These are phyloP conservation scores for Geotrupes spiniger DNA, from an alignment of 2,888 invertebrate species.

Conservation along the genomic window DNA sequence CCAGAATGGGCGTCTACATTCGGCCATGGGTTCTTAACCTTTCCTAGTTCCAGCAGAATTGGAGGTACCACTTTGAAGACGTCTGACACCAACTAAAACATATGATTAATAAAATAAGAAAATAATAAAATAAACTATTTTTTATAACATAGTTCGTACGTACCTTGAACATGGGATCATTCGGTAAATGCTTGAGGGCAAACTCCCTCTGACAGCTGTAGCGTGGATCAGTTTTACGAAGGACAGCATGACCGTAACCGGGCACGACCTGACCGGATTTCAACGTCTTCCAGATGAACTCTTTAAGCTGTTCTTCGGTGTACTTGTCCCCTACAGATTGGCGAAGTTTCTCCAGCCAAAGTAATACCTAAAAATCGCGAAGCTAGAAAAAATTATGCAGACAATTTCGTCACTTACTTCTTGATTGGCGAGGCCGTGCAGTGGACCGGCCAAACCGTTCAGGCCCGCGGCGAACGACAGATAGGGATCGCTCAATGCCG, in stretches of 20 bases:
- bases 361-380: constrained; percentile 65
- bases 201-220: constrained; percentile 94
- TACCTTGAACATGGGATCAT: constrained; percentile 82
- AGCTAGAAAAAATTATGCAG: neutral
- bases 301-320: constrained; percentile 88
- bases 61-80: constrained; percentile 92
- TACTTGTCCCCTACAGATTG: constrained; percentile 81
- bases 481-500: constrained; percentile 92
- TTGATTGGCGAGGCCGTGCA: constrained; percentile 95
- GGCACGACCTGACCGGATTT: constrained; percentile 96
- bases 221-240: constrained; percentile 90
- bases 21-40: constrained; percentile 98
- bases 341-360: constrained; percentile 90
- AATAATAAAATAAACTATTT: too few species aligned
- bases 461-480: constrained; percentile 89
- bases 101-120: too few species aligned
- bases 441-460: constrained; percentile 92
- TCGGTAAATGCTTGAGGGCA: constrained; percentile 87
- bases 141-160: too few species aligned
- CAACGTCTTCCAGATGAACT: constrained; percentile 96
- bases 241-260: constrained; percentile 94
- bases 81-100: constrained; percentile 72
- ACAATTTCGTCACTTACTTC: constrained; percentile 57
- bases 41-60: constrained; percentile 87
- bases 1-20: constrained; percentile 98